Evolutionary conservation across 2,113 vertebrate species (phyloP).

Genomic region (Xiphorhynchus elegans): DNA sequence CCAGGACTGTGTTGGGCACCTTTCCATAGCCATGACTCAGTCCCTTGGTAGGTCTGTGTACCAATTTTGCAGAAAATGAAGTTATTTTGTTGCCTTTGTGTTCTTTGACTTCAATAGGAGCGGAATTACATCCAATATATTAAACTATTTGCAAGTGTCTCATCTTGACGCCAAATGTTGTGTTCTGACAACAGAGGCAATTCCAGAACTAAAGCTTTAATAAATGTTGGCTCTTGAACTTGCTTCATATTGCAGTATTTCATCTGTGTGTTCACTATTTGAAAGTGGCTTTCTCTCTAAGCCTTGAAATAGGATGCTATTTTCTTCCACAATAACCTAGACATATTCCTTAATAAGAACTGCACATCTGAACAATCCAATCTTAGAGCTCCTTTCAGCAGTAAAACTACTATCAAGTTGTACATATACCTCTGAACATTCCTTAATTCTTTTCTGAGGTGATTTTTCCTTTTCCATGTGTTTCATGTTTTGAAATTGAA

Average conservation of each 20-base stretch:
- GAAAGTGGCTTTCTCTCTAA: background rate
- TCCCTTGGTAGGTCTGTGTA: background rate
- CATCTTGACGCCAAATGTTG: background rate
- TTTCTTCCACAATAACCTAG: background rate
- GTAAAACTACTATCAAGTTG: background rate
- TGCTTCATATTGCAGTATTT: background rate
- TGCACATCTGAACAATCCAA: background rate
- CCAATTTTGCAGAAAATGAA: background rate
- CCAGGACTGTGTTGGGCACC: background rate
- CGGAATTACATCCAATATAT: background rate
- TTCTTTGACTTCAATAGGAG: background rate
- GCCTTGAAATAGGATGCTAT: background rate
- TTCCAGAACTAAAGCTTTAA: background rate
- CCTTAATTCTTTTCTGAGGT: background rate
- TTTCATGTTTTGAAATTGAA: slow-evolving; percentile 22
- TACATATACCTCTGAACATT: background rate
- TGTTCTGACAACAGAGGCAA: background rate
- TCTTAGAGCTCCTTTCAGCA: background rate
- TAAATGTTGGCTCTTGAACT: background rate
- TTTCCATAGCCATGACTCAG: background rate
- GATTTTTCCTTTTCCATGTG: background rate
- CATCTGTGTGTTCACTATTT: background rate
- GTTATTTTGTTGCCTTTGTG: background rate
- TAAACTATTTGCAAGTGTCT: background rate
- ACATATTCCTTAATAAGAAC: background rate